These are phyloP conservation scores for Odocoileus hemionus DNA, from an alignment of 2,113 vertebrate genomes.

Conservation along the genomic window DNA sequence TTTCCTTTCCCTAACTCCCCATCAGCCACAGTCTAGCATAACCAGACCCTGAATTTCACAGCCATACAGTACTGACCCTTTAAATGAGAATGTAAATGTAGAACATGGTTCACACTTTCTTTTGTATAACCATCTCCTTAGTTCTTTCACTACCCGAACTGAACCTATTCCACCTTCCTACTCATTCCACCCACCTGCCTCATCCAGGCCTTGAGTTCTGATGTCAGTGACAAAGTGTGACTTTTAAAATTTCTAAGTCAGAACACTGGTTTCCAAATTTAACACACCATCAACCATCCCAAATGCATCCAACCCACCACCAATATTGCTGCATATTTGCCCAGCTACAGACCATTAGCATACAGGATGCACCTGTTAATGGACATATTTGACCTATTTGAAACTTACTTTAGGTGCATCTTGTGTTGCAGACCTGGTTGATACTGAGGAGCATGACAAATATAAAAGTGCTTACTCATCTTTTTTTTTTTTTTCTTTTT, in stretches of 20 bases:
- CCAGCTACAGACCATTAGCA: neutral
- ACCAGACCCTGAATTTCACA: neutral
- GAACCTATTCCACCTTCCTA: neutral
- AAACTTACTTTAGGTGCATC: neutral
- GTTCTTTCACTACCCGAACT: neutral
- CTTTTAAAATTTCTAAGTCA: neutral
- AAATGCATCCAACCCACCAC: neutral
- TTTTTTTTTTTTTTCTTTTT: neutral
- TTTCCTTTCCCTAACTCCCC: neutral
- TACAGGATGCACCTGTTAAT: neutral
- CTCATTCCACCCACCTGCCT: neutral
- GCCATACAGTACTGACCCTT: neutral
- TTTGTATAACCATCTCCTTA: neutral
- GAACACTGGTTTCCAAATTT: neutral
- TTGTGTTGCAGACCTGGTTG: neutral
- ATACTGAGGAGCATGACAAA: neutral
- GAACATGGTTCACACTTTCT: neutral
- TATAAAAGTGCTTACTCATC: neutral
- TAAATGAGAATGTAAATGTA: neutral
- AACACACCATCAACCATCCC: neutral
- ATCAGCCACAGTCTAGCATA: neutral
- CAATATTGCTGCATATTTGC: neutral
- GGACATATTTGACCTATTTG: neutral
- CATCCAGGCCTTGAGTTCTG: neutral
- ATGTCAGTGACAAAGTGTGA: neutral